Percentiles rank a stretch among this genome's conserved stretches.
Conservation (phyloP, 2,888 invertebrate genomes). For the Malachius bipustulatus region DNA sequence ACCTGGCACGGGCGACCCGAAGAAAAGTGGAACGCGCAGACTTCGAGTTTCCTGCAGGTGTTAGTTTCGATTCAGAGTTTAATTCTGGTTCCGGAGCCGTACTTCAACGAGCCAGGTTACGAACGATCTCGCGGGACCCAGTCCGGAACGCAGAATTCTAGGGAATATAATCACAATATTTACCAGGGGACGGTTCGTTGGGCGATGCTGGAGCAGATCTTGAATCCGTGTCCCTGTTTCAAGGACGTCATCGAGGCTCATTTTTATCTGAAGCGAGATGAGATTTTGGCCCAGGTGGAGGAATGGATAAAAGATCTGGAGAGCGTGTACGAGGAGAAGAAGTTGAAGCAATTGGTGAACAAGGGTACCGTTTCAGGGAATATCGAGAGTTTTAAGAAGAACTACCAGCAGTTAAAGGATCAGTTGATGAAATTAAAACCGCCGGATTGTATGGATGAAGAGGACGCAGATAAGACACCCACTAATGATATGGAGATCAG, state of each 20-base stretch:
- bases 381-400: constrained; percentile 34
- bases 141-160: constrained; percentile 76
- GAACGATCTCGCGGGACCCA: constrained; percentile 82
- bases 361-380: constrained; percentile 33
- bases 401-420: constrained; percentile 58
- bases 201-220: constrained; percentile 91
- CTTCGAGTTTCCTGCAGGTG: constrained; percentile 87
- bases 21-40: constrained; percentile 95
- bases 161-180: constrained; percentile 92
- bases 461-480: constrained; percentile 25
- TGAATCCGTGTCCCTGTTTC: constrained; percentile 83
- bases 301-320: constrained; percentile 85
- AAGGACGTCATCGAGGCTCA: constrained; percentile 88
- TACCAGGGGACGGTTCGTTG: constrained; percentile 89
- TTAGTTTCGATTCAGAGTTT: constrained; percentile 87
- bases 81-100: constrained; percentile 85
- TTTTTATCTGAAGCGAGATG: constrained; percentile 88
- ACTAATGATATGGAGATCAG: constrained; percentile 25
- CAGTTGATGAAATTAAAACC: constrained; percentile 74
- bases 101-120: constrained; percentile 92
- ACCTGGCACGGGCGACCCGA: constrained; percentile 96
- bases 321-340: constrained; percentile 51
- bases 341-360: constrained; percentile 48
- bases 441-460: constrained; percentile 46
- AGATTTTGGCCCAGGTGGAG: constrained; percentile 80